Evolutionary conservation across 2,888 invertebrate species (phyloP).

Genomic region (Drosophila buzzatii): DNA sequence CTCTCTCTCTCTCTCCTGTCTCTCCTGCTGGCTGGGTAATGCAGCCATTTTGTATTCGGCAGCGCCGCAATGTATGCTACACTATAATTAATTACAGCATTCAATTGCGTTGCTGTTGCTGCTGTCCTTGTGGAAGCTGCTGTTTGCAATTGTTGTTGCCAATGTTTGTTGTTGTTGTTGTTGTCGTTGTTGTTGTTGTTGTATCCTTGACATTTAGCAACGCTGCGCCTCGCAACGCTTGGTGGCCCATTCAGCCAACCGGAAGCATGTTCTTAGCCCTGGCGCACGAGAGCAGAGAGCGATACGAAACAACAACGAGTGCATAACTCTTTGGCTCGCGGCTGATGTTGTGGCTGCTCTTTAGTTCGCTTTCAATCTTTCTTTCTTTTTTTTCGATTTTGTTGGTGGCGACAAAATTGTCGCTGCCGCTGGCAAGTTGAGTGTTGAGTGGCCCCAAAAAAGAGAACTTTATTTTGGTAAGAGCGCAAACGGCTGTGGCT

Average conservation of each 20-base stretch:
- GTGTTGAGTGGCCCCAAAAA: conserved; percentile 9
- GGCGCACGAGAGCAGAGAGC: conserved; percentile 3
- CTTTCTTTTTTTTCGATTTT: neutral
- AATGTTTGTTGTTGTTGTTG: conserved; percentile 12
- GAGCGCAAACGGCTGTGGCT: conserved; percentile 37
- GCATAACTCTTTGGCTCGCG: conserved; percentile 31
- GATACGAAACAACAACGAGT: conserved; percentile 6
- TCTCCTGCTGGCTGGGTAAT: conserved; percentile 31
- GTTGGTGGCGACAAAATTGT: conserved; percentile 43
- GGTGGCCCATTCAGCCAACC: conserved; percentile 33
- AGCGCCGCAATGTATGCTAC: conserved; percentile 65
- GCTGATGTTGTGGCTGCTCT: conserved; percentile 25
- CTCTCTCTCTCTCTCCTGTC: neutral
- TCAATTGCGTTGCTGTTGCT: conserved; percentile 45
- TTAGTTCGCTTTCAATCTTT: neutral
- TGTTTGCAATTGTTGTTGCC: conserved; percentile 8
- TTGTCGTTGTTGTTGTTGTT: conserved; percentile 34
- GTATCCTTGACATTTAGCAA: conserved; percentile 74
- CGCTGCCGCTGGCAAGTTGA: conserved; percentile 10
- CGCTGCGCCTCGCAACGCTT: conserved; percentile 32
- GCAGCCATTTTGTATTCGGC: conserved; percentile 64
- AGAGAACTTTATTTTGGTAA: conserved; percentile 51
- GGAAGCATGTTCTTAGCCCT: conserved; percentile 42
- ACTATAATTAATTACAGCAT: conserved; percentile 71
- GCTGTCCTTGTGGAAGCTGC: conserved; percentile 43